phyloP scores from a whole-genome alignment of 2,888 invertebrate genomes.

The Drosophila atroscutellata region DNA sequence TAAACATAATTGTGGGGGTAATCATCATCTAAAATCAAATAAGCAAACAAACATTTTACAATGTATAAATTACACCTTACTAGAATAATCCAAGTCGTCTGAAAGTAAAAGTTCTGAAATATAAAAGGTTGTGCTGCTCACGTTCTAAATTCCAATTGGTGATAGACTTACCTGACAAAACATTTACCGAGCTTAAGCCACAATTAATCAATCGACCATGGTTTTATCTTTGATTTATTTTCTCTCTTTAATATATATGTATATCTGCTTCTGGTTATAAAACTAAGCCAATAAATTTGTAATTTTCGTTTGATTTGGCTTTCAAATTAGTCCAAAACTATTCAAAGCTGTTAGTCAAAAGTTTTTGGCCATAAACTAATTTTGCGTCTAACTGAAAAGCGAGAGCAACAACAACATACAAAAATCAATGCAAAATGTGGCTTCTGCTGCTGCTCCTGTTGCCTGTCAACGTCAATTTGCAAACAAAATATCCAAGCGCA shows the following conservation, averaged over 20 bases:
- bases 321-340: constrained; percentile 3
- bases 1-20: background rate
- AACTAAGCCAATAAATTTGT: constrained; percentile 2
- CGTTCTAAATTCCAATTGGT: background rate
- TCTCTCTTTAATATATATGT: background rate
- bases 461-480: constrained; percentile 63
- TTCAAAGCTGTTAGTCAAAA: background rate
- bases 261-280: background rate
- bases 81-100: background rate
- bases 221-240: background rate
- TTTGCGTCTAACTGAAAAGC: constrained; percentile 28
- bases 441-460: constrained; percentile 3
- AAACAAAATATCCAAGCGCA: constrained; percentile 23
- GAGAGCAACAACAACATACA: constrained; percentile 21
- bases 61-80: background rate
- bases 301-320: constrained; percentile 12
- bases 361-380: constrained; percentile 41
- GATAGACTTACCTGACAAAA: background rate
- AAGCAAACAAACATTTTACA: background rate
- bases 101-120: background rate
- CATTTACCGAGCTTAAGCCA: background rate
- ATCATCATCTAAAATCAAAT: background rate
- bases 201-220: background rate
- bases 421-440: constrained; percentile 58
- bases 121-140: background rate